Evolutionary conservation across 1,140 invertebrate species (phyloP).

Genomic region (Mactra quadrangularis): DNA sequence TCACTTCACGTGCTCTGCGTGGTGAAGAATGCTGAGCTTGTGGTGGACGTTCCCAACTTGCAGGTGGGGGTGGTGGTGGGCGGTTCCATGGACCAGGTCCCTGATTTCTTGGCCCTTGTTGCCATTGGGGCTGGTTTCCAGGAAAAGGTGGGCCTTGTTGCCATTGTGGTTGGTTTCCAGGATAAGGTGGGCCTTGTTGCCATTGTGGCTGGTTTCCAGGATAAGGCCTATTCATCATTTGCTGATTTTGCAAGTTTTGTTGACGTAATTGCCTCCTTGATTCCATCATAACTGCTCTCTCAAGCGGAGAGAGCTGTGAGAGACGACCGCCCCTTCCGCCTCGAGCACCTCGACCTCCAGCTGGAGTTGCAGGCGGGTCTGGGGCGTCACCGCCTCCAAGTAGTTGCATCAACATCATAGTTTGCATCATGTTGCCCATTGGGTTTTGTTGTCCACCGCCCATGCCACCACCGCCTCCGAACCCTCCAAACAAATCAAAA

Average conservation of each 20-base stretch:
- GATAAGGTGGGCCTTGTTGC: no score
- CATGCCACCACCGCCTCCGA: neutral
- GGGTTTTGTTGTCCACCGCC: neutral
- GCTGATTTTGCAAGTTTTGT: neutral
- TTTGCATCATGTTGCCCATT: neutral
- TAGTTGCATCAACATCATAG: slow-evolving; percentile 1
- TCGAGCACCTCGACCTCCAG: neutral
- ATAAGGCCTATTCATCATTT: neutral
- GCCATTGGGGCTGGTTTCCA: no score
- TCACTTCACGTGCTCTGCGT: neutral
- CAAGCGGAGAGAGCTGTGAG: neutral
- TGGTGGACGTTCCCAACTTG: no score
- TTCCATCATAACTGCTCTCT: neutral
- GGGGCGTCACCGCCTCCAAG: slow-evolving; percentile 5
- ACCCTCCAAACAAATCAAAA: neutral
- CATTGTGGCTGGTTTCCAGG: neutral
- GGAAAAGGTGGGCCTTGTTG: no score
- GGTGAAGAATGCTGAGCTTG: no score
- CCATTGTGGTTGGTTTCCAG: no score
- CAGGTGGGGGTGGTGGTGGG: no score
- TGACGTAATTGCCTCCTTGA: neutral
- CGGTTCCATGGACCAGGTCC: no score
- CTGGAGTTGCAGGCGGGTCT: neutral
- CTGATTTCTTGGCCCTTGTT: no score
- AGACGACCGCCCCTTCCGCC: neutral